Percentiles rank a stretch among this genome's conserved stretches.
phyloP scores from a whole-genome alignment of 1,140 invertebrate species.

The Solenopsis invicta region DNA sequence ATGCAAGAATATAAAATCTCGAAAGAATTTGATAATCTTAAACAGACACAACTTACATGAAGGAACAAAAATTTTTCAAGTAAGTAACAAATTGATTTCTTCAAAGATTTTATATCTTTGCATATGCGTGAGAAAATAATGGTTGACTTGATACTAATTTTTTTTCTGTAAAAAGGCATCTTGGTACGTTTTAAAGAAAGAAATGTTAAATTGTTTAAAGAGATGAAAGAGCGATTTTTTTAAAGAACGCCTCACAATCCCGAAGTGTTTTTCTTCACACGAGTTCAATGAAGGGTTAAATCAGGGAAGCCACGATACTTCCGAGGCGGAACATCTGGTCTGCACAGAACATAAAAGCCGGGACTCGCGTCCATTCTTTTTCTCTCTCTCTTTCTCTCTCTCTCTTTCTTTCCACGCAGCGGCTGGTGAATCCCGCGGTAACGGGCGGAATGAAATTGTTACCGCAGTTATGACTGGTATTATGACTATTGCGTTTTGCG shows the following conservation, averaged over 20 bases:
- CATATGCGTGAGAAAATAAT: too few relatives aligned
- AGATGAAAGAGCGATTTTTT: background rate
- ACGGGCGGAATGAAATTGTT: constrained; percentile 60
- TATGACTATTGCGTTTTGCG: constrained; percentile 59
- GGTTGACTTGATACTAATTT: too few relatives aligned
- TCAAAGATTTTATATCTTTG: too few relatives aligned
- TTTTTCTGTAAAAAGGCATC: background rate
- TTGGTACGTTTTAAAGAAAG: background rate
- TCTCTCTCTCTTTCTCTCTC: constrained; percentile 25
- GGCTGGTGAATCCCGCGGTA: constrained; percentile 22
- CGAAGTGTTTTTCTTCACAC: background rate
- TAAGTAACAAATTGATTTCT: too few relatives aligned
- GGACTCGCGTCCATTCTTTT: background rate
- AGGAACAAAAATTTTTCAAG: too few relatives aligned
- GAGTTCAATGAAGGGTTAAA: constrained; percentile 35
- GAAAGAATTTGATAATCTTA: too few relatives aligned
- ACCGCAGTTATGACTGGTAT: constrained; percentile 58
- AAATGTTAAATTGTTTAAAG: background rate
- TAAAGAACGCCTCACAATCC: background rate
- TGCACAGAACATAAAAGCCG: constrained; percentile 27
- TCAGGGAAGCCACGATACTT: constrained; percentile 21
- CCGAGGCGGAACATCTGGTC: constrained; percentile 25
- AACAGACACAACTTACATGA: too few relatives aligned
- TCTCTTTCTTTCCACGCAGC: background rate
- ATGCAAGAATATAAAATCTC: too few relatives aligned